Base-by-base conservation (phyloP, 2,113 vertebrate genomes). In the Aphyosemion australe region DNA sequence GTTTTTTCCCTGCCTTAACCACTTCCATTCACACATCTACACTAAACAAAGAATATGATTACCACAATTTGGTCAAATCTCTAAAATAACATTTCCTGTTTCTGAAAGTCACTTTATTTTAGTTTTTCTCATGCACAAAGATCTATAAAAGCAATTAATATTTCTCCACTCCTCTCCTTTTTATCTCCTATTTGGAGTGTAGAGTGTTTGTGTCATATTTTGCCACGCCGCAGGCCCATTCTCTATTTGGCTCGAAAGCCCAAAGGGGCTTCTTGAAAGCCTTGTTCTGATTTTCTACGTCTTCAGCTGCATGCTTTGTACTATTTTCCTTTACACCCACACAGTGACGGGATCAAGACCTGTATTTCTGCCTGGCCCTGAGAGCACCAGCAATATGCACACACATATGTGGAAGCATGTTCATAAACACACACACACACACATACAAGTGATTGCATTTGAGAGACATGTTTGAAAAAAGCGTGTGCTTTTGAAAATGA, bases 281-380 rank as follows among this genome's bases (percentile, higher is more conserved):
- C 67, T 79, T 68, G 63, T 65, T 79, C 65, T 64, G 76, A 74
- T 79, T 79, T 80, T 73, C 26, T 67, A 34, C 67, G 51, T 77
- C 55, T 69, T 46, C 46, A 58, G 56, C 60, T 79, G 53, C 63
- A 54, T 64, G 69, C 64, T 57, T 65, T 45, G 53, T 9, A 37
- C 75, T 67, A 65, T 76, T 75, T 26, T 47, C 45, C 69, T 37
- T 50, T 18, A 69, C 67, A 65, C 72, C 75, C 69, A 77, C 77
- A 75, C 49, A 71, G 39, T 72, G 72, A 83, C 72, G 65, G 64
- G 76, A 75, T 85, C 48, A 4, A 59, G 73, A 81, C 78, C 67
- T 75, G 54, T 46, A 73, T 69, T 68, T 34, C 34, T 13, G 10
- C 56, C 52, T 71, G 66, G 56, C 55, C 12, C 56, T 0, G 46